Base-by-base conservation (phyloP, 1,140 invertebrate species). In the Batillaria attramentaria region DNA sequence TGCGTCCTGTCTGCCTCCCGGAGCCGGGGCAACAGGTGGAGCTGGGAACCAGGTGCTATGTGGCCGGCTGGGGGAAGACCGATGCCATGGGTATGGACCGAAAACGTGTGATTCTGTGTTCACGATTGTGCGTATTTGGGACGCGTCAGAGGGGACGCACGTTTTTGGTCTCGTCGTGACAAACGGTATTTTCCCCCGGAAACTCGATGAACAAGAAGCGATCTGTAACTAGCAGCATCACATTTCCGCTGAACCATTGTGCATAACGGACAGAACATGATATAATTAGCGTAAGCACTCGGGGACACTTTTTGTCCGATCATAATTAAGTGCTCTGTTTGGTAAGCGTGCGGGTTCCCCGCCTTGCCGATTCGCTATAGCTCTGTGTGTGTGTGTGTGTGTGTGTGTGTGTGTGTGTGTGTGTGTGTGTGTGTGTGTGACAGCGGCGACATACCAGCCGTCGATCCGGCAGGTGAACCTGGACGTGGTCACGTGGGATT, bases 1-100 rank as follows among this genome's bases (percentile, higher is more conserved):
- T 97, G 37, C 95, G 95, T 81, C 86, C 96, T 31, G 95, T 97
- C 13, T 96, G 97, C 89, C 77, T 87, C 4, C 85, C 86, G n/a
- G 50, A 83, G 13, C 42, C 37, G 13, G 60, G 50, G 13, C 43
- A 81, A 37, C 33, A 43, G 2, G 70, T 81, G 10, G 79, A 74
- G 6, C 75, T 79, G 18, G 86, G 85, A 28, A 87, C 83, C 24
- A 39, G 83, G 28, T 87, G 86, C 72, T 81, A 80, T 43, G 83
- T 82, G 3, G 81, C 82, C 20, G 86, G 86, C 16, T 87, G 86
- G 86, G 86, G 86, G 4, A 86, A 81, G 75, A 20, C 43, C 1
- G 72, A 76, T 31, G 28, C 39, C 20, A 75, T 65, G 62, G 83
- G 83, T 82, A 75, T 72, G 77, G 10, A 10, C 42, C 33, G 18